Evolutionary conservation across 1,140 invertebrate genomes (phyloP), one percentile per base, ranked within the genome.

Genomic region (Leptoteleia sp.): DNA sequence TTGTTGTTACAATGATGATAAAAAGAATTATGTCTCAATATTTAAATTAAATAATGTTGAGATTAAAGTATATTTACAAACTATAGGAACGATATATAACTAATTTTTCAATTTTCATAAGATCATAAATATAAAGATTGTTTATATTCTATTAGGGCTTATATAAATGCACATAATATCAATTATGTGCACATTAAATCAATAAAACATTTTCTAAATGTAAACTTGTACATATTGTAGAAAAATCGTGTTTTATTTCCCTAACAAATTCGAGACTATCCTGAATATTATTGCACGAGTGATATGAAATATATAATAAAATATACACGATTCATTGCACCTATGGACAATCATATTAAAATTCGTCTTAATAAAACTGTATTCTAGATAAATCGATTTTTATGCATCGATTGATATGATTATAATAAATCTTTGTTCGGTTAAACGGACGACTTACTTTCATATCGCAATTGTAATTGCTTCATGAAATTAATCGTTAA

Each of bases 261-360:
- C n/a, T 17, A 31, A 19, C 31, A 37, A 50, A 33, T 61, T 45
- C 27, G 17, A 61, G 42, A 62, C 17, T 62, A 48, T 48, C 12
- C 15, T 25, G 31, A 48, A 37, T 37, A 62, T 27, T 62, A 62
- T 62, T 62, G 57, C 57, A 62, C 57, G 11, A 19, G 1, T 48
- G 29, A 37, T 45, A 38, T 19, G 27, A 62, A 62, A 47, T 61
- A 61, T 61, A 61, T 31, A n/a, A n/a, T n/a, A n/a, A 35, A 38
- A 62, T 43, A 4, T 62, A 48, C 42, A 62, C 45, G 16, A 27
- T 38, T 22, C 16, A 62, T 62, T 62, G 57, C 57, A 62, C 57
- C 25, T 45, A 45, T 7, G 5, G 40, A 61, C n/a, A 61, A 33
- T 45, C n/a, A 8, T 25, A 15, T 42, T 57, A 19, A 16, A 31